These are phyloP conservation scores for Leptopilina clavipes DNA, from an alignment of 1,140 invertebrate species.

Conservation along the genomic window DNA sequence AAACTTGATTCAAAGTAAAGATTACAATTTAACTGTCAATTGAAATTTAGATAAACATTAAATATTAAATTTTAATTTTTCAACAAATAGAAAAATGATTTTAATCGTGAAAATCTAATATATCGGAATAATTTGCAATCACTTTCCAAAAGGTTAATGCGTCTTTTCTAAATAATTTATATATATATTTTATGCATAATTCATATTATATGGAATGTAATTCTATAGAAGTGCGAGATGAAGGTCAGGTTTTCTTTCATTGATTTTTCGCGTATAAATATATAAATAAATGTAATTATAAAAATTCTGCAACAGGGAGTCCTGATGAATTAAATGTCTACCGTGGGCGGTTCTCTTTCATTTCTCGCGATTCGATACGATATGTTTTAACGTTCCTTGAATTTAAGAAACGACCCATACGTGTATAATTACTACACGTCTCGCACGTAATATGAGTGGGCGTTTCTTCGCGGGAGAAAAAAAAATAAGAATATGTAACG, in stretches of 20 bases:
- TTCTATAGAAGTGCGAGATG: neutral
- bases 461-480: conserved; percentile 18
- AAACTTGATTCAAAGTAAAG: neutral
- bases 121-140: too few relatives aligned
- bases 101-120: too few relatives aligned
- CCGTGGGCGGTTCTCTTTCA: conserved; percentile 12
- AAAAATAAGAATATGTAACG: conserved; percentile 9
- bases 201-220: too few relatives aligned
- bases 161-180: too few relatives aligned
- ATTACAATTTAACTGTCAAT: neutral
- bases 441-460: conserved; percentile 15
- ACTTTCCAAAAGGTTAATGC: too few relatives aligned
- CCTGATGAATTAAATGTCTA: conserved; percentile 59
- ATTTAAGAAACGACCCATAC: conserved; percentile 24
- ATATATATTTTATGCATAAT: too few relatives aligned
- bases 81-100: neutral
- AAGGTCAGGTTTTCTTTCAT: neutral
- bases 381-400: conserved; percentile 27
- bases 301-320: conserved; percentile 56
- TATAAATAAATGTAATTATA: conserved; percentile 60
- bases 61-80: too few relatives aligned
- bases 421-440: conserved; percentile 30
- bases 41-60: neutral
- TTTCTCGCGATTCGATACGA: conserved; percentile 8
- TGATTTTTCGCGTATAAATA: too few relatives aligned